Evolutionary conservation across 2,888 invertebrate species (phyloP).

Genomic region (Eupithecia dodoneata): DNA sequence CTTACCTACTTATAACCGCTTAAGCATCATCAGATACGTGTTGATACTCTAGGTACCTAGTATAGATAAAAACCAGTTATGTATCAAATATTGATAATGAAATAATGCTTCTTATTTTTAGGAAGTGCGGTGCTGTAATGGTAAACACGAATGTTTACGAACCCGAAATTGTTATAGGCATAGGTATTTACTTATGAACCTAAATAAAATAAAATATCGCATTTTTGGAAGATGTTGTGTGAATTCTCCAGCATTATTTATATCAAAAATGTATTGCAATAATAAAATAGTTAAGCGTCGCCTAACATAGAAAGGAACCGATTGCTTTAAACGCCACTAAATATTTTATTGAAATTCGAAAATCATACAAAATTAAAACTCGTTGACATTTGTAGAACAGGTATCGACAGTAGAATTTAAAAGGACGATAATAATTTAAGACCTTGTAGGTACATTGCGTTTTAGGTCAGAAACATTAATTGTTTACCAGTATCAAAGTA

Average conservation of each 20-base stretch:
- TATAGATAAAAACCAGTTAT: neutral
- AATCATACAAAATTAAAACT: conserved; percentile 20
- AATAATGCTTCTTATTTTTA: neutral
- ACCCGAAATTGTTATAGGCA: neutral
- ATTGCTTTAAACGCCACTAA: neutral
- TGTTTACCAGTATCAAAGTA: conserved; percentile 10
- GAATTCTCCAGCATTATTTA: too few relatives aligned
- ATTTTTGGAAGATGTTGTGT: too few relatives aligned
- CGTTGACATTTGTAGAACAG: conserved; percentile 31
- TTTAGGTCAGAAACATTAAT: conserved; percentile 14
- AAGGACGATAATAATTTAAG: conserved; percentile 20
- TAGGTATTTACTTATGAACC: neutral
- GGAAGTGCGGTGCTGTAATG: neutral
- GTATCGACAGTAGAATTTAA: conserved; percentile 22
- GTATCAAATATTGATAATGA: neutral
- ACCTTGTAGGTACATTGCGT: conserved; percentile 11
- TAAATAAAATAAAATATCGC: neutral
- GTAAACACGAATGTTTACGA: neutral
- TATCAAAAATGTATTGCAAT: neutral
- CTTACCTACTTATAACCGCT: neutral
- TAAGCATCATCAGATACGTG: neutral
- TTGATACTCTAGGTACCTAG: neutral
- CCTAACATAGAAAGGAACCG: neutral
- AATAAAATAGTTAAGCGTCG: neutral
- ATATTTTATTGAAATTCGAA: conserved; percentile 8